Conservation (phyloP, 2,888 invertebrate genomes). For the Morpho deidamia region DNA sequence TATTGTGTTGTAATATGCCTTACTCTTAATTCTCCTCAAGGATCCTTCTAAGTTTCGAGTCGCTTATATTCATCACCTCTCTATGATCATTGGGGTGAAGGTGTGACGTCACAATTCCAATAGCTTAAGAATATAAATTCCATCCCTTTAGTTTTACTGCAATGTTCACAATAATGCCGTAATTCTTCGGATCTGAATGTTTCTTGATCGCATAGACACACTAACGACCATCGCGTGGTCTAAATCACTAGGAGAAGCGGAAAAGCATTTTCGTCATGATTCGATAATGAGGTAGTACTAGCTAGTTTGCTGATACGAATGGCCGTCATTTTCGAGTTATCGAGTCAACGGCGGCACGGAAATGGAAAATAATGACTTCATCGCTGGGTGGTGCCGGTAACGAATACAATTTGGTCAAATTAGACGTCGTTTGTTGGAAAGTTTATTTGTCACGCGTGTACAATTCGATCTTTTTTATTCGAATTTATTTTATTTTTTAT, state of each 20-base stretch:
- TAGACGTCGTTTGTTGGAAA: constrained; percentile 60
- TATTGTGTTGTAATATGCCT: too few relatives aligned
- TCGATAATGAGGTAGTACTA: constrained; percentile 62
- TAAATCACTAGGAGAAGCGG: constrained; percentile 4
- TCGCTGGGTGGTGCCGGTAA: constrained; percentile 55
- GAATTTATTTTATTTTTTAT: too few relatives aligned
- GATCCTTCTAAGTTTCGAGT: too few relatives aligned
- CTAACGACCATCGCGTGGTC: constrained; percentile 1
- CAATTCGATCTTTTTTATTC: background rate
- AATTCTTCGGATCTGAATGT: too few relatives aligned
- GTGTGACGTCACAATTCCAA: too few relatives aligned
- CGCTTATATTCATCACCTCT: too few relatives aligned
- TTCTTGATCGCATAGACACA: too few relatives aligned
- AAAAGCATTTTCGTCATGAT: constrained; percentile 34
- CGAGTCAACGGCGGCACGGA: constrained; percentile 59
- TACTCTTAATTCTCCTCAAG: too few relatives aligned
- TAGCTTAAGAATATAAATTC: too few relatives aligned
- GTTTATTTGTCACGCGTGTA: constrained; percentile 27
- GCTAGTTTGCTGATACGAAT: constrained; percentile 57
- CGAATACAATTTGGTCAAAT: constrained; percentile 67
- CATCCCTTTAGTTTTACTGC: too few relatives aligned
- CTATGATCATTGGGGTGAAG: too few relatives aligned
- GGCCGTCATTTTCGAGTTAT: constrained; percentile 76
- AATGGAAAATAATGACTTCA: constrained; percentile 77
- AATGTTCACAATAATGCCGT: too few relatives aligned